phyloP scores from a whole-genome alignment of 2,113 vertebrate species.

The Tringa solitaria region DNA sequence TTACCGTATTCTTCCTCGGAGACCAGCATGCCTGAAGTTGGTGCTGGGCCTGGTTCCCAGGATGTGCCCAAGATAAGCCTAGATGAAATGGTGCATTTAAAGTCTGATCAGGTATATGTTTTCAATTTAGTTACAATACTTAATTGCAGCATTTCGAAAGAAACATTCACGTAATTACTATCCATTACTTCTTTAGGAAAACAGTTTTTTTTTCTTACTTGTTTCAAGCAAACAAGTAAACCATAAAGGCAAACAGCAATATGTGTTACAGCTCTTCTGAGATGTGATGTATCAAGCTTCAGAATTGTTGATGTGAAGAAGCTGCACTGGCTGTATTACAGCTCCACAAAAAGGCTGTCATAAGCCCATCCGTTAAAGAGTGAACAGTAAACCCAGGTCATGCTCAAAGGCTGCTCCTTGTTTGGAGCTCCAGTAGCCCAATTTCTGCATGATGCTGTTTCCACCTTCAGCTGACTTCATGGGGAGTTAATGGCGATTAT shows the following conservation, averaged over 20 bases:
- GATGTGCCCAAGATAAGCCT: constrained; percentile 56
- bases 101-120: constrained; percentile 83
- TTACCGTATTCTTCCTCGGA: constrained; percentile 74
- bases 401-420: background rate
- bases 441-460: background rate
- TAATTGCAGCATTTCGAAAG: background rate
- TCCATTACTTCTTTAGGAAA: background rate
- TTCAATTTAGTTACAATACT: background rate
- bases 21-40: constrained; percentile 68
- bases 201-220: background rate
- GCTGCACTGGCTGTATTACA: background rate
- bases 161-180: background rate
- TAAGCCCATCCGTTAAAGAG: background rate
- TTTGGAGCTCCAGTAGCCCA: background rate
- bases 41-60: constrained; percentile 51
- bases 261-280: background rate
- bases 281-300: background rate
- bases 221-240: background rate
- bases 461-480: background rate
- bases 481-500: background rate
- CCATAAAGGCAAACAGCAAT: background rate
- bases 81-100: constrained; percentile 71
- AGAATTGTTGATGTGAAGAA: background rate
- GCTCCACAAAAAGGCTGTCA: background rate
- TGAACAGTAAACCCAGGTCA: background rate